Evolutionary conservation across 2,797 vertebrate genomes (phyloP).

Genomic region (Numenius phaeopus): DNA sequence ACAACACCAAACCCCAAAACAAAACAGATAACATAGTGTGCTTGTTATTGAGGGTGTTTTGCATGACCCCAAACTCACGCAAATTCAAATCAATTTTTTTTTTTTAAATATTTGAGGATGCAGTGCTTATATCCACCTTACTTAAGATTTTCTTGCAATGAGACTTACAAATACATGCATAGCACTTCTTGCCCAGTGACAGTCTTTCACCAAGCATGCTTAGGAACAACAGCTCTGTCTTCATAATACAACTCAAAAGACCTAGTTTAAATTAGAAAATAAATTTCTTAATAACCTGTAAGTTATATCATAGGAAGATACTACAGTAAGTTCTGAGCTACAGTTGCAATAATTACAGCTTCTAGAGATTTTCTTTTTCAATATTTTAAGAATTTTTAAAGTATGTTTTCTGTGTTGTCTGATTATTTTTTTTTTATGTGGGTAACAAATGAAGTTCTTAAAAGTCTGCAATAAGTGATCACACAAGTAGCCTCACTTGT

Average conservation of each 20-base stretch:
- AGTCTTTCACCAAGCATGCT: neutral
- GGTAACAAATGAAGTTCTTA: neutral
- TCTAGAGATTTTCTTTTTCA: neutral
- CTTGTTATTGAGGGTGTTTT: neutral
- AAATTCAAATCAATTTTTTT: neutral
- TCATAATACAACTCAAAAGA: neutral
- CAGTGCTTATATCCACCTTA: neutral
- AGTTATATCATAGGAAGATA: neutral
- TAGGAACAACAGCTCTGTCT: conserved; percentile 9
- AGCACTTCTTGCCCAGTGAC: conserved; percentile 8
- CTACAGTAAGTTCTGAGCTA: neutral
- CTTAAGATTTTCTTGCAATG: neutral
- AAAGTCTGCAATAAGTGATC: neutral
- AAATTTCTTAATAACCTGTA: neutral
- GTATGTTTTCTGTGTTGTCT: neutral
- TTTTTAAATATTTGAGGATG: neutral
- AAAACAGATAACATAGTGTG: neutral
- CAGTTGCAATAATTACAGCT: neutral
- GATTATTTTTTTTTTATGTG: neutral
- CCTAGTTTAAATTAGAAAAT: neutral
- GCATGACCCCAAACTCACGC: neutral
- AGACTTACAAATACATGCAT: neutral
- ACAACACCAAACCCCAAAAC: neutral
- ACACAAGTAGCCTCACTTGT: neutral
- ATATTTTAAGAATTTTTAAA: neutral